phyloP scores from a whole-genome alignment of 2,113 vertebrate species.

The Andinoacara biseriatus region DNA sequence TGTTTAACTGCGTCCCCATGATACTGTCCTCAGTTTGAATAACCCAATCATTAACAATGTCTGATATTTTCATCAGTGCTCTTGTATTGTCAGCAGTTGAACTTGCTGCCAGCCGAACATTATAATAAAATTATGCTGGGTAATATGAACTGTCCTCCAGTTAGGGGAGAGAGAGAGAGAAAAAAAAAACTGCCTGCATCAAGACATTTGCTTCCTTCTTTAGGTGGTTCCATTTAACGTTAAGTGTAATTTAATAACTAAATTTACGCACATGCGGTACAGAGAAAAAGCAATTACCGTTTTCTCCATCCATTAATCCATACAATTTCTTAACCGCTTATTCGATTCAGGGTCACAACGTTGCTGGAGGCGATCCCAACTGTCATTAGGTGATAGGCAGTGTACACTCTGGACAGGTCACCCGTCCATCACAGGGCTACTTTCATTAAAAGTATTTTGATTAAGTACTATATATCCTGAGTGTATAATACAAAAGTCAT shows the following conservation, averaged over 20 bases:
- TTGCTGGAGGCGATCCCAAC: not conserved
- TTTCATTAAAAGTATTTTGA: slow-evolving; percentile 7
- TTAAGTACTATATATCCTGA: slow-evolving; percentile 1
- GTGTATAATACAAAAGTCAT: not conserved
- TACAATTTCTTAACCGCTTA: not conserved
- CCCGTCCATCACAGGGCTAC: not conserved
- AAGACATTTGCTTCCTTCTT: not conserved
- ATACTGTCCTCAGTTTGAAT: slow-evolving; percentile 42
- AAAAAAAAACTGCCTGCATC: not conserved
- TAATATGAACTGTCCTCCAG: not conserved
- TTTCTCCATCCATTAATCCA: not conserved
- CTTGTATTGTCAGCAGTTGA: slow-evolving; percentile 36
- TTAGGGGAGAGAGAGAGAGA: not conserved
- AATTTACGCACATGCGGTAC: not conserved
- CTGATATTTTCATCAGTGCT: slow-evolving; percentile 57
- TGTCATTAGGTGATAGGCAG: slow-evolving; percentile 2
- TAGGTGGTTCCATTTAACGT: not conserved
- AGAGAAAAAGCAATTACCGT: not conserved
- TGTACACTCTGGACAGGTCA: not conserved
- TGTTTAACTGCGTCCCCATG: slow-evolving; percentile 46
- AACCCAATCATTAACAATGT: slow-evolving; percentile 50
- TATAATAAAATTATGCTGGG: not conserved
- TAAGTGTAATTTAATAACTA: not conserved
- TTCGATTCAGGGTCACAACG: not conserved
- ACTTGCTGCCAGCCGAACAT: not conserved